Percentiles rank a stretch among this genome's conserved stretches.
These are phyloP conservation scores for Lepeophtheirus nordmannii DNA, from an alignment of 2,888 invertebrate genomes.

Conservation along the genomic window DNA sequence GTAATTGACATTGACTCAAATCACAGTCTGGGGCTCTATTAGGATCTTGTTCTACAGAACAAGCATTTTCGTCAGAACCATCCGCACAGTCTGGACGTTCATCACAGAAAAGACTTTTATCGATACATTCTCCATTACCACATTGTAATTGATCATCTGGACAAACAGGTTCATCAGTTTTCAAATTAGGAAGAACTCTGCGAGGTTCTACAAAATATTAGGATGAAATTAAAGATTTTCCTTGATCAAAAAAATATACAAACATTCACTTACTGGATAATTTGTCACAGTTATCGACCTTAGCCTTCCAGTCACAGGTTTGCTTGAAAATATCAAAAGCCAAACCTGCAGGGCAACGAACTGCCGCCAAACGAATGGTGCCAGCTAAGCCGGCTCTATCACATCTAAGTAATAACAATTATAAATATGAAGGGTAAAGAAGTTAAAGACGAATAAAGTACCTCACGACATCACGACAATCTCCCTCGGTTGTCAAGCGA, in stretches of 20 bases:
- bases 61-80: constrained; percentile 85
- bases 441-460: constrained; percentile 35
- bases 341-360: constrained; percentile 73
- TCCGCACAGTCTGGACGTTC: constrained; percentile 82
- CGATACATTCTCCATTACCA: constrained; percentile 79
- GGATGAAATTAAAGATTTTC: neutral
- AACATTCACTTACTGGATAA: constrained; percentile 62
- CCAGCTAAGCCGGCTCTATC: constrained; percentile 77
- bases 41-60: constrained; percentile 46
- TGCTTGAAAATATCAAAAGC: constrained; percentile 86
- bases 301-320: constrained; percentile 89
- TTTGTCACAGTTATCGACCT: constrained; percentile 88
- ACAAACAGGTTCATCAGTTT: constrained; percentile 83
- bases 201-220: constrained; percentile 57
- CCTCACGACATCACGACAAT: constrained; percentile 87
- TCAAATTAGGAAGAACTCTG: constrained; percentile 68
- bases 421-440: neutral
- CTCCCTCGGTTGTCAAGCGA: constrained; percentile 61
- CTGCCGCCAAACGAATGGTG: constrained; percentile 67
- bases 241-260: neutral
- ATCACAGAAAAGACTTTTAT: constrained; percentile 80
- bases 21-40: constrained; percentile 33
- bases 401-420: constrained; percentile 47
- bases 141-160: constrained; percentile 77
- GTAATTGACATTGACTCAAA: constrained; percentile 31